Conservation (phyloP, 2,888 invertebrate species). For the Dicyrtoma fusca region DNA sequence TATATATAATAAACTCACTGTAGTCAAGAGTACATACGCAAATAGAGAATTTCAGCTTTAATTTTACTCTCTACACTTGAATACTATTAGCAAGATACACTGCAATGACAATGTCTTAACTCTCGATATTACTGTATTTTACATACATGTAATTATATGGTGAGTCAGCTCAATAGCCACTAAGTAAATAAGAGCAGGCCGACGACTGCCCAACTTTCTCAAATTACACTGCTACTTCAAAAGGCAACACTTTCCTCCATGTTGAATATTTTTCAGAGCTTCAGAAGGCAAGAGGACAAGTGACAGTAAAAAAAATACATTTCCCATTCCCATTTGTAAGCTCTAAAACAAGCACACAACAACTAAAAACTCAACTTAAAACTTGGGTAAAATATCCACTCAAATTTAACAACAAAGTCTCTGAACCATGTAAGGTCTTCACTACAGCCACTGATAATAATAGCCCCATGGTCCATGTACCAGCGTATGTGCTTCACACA, state of each 20-base stretch:
- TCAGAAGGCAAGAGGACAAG: slow-evolving; percentile 19
- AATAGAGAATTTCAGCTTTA: no score
- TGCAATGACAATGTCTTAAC: slow-evolving; percentile 2
- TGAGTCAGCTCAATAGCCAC: slow-evolving; percentile 19
- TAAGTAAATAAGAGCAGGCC: slow-evolving; percentile 29
- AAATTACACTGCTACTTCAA: slow-evolving; percentile 29
- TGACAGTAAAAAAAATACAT: slow-evolving; percentile 29
- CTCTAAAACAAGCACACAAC: slow-evolving; percentile 7
- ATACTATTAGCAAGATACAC: neutral
- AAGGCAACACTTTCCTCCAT: slow-evolving; percentile 28
- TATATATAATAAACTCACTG: no score
- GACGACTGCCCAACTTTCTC: slow-evolving; percentile 33
- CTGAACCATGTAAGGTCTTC: neutral
- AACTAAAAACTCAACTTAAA: slow-evolving; percentile 11
- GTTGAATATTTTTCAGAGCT: slow-evolving; percentile 27
- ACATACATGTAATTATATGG: neutral
- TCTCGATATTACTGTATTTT: neutral
- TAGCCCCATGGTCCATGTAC: no score
- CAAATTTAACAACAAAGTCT: neutral
- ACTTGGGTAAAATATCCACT: slow-evolving; percentile 16
- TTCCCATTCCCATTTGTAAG: slow-evolving; percentile 16
- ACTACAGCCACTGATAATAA: no score
- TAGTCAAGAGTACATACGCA: no score
- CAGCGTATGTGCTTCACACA: no score
- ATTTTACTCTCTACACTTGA: neutral